Percentiles rank a stretch among this genome's conserved stretches.
Conservation (phyloP, 2,797 vertebrate genomes). For the Protosalanx chinensis region DNA sequence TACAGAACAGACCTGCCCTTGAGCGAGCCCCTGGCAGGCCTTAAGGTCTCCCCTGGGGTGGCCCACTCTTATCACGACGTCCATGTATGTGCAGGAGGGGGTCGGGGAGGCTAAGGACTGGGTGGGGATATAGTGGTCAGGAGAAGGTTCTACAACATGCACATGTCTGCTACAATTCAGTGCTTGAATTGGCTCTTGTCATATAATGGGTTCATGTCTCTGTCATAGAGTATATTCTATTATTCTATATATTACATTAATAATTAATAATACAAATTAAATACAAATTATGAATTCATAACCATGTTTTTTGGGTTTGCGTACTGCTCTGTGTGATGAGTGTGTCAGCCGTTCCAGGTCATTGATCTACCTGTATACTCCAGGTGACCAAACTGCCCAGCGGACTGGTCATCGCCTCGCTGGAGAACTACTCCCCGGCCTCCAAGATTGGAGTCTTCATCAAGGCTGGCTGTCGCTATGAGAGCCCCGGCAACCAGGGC, state of each 20-base stretch:
- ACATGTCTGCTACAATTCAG: no score
- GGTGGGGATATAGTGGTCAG: background rate
- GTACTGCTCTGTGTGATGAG: background rate
- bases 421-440: constrained; percentile 89
- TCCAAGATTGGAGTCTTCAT: constrained; percentile 90
- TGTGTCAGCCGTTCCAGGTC: no score
- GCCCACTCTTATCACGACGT: constrained; percentile 53
- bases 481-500: constrained; percentile 81
- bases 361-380: constrained; percentile 9
- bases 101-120: constrained; percentile 1
- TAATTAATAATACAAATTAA: no score
- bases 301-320: background rate
- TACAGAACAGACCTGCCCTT: constrained; percentile 50
- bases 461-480: constrained; percentile 87
- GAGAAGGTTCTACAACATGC: no score
- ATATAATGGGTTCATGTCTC: no score
- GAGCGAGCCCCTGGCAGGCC: constrained; percentile 48
- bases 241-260: no score
- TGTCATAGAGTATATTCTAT: no score
- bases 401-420: constrained; percentile 87
- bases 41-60: constrained; percentile 53
- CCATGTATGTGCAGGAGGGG: constrained; percentile 58
- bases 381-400: constrained; percentile 83
- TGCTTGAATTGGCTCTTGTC: no score
- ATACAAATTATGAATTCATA: no score